A percentile compares a stretch with the other conserved stretches of the same genome.
These are phyloP conservation scores for Oreortyx pictus DNA, from an alignment of 2,797 vertebrate genomes.

Conservation along the genomic window DNA sequence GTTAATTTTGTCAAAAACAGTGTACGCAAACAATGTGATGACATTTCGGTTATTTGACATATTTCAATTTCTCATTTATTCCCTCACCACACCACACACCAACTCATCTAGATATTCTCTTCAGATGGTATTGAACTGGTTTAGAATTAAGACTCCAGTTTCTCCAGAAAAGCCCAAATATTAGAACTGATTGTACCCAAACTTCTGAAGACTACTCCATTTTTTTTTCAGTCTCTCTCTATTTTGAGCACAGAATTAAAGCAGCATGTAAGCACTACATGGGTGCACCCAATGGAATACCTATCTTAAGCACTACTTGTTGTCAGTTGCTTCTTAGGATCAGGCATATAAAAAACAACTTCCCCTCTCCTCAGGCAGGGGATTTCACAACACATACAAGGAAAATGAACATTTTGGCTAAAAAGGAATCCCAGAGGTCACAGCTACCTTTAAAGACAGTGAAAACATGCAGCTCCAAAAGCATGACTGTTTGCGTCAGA, in stretches of 20 bases:
- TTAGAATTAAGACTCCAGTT: not conserved
- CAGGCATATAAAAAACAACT: not conserved
- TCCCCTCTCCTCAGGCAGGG: not conserved
- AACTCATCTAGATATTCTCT: not conserved
- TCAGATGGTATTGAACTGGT: accelerated
- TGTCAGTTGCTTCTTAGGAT: not conserved
- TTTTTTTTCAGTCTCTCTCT: not conserved
- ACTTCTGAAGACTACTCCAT: not conserved
- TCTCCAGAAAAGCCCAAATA: not conserved
- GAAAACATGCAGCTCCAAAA: not conserved
- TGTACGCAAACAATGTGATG: accelerated
- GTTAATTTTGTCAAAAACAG: not conserved
- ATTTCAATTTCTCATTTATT: not conserved
- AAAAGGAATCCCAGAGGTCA: not conserved
- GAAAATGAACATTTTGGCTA: accelerated
- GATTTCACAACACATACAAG: not conserved
- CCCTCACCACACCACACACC: accelerated
- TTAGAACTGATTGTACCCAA: not conserved
- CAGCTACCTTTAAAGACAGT: not conserved
- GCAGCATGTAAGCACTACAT: not conserved
- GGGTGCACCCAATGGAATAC: not conserved
- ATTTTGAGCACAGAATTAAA: not conserved
- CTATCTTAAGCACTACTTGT: not conserved
- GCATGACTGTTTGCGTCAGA: not conserved
- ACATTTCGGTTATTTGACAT: not conserved